These are phyloP conservation scores for Spinibarbus caldwelli DNA, from an alignment of 2,797 vertebrate genomes.

Conservation along the genomic window DNA sequence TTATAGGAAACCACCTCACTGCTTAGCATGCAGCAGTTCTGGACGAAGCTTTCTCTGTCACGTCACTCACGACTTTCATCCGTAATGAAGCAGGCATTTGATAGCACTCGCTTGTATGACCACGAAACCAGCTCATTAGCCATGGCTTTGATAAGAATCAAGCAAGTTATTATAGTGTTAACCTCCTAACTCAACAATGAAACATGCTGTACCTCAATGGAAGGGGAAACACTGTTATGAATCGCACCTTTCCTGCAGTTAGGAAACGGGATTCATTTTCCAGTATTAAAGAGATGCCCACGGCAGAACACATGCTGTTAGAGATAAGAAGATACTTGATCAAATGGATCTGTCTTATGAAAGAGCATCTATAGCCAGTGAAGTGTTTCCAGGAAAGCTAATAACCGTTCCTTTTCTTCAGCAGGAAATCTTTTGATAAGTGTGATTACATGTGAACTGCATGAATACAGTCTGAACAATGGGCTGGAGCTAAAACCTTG, in stretches of 20 bases:
- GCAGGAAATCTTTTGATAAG: neutral
- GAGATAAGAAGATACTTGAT: constrained; percentile 31
- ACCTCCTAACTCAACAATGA: constrained; percentile 28
- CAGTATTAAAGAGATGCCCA: neutral
- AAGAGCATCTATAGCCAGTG: constrained; percentile 3
- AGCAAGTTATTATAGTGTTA: constrained; percentile 18
- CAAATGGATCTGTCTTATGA: constrained; percentile 10
- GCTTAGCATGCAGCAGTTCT: neutral
- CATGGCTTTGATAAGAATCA: constrained; percentile 21
- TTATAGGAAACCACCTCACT: neutral
- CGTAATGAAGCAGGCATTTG: neutral
- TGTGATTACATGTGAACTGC: neutral
- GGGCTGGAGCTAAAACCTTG: neutral
- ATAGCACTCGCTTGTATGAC: neutral
- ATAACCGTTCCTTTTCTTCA: neutral
- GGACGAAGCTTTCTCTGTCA: neutral
- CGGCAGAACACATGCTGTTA: constrained; percentile 19
- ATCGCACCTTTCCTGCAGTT: neutral
- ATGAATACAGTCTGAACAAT: neutral
- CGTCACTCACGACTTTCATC: neutral
- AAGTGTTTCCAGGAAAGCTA: constrained; percentile 3
- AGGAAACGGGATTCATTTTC: neutral
- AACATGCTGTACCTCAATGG: neutral
- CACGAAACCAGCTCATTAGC: constrained; percentile 31
- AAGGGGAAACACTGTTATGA: neutral